Evolutionary conservation across 2,888 invertebrate genomes (phyloP), one percentile per base, ranked within the genome.

Genomic region (Catocala fraxini): DNA sequence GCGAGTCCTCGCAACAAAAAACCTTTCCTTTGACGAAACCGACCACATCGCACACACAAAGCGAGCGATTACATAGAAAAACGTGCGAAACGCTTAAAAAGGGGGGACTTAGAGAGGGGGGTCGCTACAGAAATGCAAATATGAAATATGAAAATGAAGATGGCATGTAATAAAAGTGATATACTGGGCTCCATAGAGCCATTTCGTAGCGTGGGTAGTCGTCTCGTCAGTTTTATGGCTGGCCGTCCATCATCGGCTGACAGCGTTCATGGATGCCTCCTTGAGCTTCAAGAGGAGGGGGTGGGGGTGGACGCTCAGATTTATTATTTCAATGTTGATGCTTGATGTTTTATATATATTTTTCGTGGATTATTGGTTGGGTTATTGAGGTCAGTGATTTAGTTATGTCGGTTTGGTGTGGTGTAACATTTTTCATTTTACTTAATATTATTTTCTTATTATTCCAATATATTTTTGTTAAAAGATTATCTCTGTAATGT

Each of bases 111-210:
- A 65, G 78, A 75, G 81, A 73, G 86, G 55, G 41, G 68, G 68
- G 63, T 65, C 70, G 73, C 70, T 89, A 89, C 89, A 89, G 89
- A 92, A 95, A 95, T 94, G 94, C 94, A 94, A 94, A 94, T 94
- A 94, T 94, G 94, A 94, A 94, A 95, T 95, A 95, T 95, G 95
- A 95, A 95, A 95, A 95, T 95, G 95, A 95, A 95, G 95, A 95
- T 95, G 95, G 95, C 93, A 96, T 95, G 96, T 96, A 96, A 96
- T 96, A 96, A 96, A 96, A 96, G 95, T 96, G 96, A 96, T 96
- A 96, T 96, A 96, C 95, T 95, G 95, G 95, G 95, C 96, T 96
- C 96, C 95, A 95, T 95, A 95, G 96, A 95, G 96, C 96, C 96
- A 96, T 96, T 96, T 95, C 95, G 95, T 94, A 94, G 95, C 95